phyloP scores from a whole-genome alignment of 2,797 vertebrate species.

The Neopelma chrysocephalum region DNA sequence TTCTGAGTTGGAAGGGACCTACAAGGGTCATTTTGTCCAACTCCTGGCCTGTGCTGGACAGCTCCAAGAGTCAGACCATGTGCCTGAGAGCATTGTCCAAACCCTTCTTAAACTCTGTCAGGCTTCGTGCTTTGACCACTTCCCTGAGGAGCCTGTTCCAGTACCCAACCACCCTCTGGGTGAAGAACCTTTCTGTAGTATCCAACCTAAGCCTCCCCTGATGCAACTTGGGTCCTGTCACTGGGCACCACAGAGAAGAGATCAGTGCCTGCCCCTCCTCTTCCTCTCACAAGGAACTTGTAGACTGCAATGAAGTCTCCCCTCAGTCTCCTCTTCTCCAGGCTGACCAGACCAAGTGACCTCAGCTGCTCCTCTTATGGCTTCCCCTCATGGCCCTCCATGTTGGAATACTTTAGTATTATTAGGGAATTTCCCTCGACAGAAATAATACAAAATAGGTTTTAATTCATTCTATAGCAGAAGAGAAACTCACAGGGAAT shows the following conservation, averaged over 20 bases:
- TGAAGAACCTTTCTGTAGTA: rapidly evolving
- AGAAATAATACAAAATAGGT: background rate
- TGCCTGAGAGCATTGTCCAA: background rate
- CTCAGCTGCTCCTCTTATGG: rapidly evolving
- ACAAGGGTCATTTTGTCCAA: no score
- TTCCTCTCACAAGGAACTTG: rapidly evolving
- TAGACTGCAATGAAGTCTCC: background rate
- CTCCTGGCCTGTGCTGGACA: background rate
- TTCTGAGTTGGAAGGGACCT: background rate
- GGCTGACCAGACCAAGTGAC: background rate
- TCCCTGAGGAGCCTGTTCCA: background rate
- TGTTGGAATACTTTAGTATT: background rate
- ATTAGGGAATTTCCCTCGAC: background rate
- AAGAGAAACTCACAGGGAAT: background rate
- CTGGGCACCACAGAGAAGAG: background rate
- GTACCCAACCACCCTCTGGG: rapidly evolving
- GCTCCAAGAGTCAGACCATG: background rate
- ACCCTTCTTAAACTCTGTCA: background rate
- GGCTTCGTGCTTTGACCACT: background rate
- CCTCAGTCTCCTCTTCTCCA: background rate
- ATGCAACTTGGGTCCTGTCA: rapidly evolving
- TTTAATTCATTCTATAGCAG: background rate
- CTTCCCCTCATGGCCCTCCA: background rate
- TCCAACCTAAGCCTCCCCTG: rapidly evolving
- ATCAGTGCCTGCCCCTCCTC: background rate